Evolutionary conservation across 2,888 invertebrate genomes (phyloP), one percentile per base, ranked within the genome.

Genomic region (Andrena fulva): DNA sequence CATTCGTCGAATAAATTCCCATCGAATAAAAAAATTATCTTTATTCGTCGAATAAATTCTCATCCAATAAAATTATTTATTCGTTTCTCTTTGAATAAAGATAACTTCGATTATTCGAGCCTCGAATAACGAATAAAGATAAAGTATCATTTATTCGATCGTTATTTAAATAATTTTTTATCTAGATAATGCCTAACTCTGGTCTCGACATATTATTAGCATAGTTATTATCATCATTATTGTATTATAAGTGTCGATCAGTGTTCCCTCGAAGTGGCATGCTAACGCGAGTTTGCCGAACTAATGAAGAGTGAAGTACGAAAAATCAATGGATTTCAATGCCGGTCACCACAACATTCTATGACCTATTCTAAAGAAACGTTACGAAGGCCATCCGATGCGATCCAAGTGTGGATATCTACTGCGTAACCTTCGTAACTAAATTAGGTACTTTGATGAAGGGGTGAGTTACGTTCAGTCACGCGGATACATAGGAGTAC

Each of bases 261-360:
- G 10, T 5, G 16, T 48, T 31, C 10, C 24, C 24, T 16, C 56
- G 59, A n/a, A 27, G 7, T 5, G 10, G 8, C 8, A 8, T 35
- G 33, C 3, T 3, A 74, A 84, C 79, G 76, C 81, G 80, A 77
- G 86, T 89, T 86, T 82, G 68, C 80, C 87, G 79, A 72, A 87
- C 81, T 83, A 85, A 66, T 83, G 82, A 86, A 78, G 85, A 78
- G 84, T 86, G 70, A 88, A 50, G 78, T 77, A 75, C 82, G 78
- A 80, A 89, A 89, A 84, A 87, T 87, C 84, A 77, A 84, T 84
- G 52, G n/a, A 66, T 62, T 77, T 83, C 84, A 85, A 87, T 87
- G 87, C 67, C 86, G 68, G 69, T 64, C 52, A 33, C 48, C 62
- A 16, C 24, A 63, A 50, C 48, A 60, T 68, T 68, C 67, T 35